Evolutionary conservation across 1,140 invertebrate genomes (phyloP), one percentile per base, ranked within the genome.

Genomic region (Metopolophium dirhodum): DNA sequence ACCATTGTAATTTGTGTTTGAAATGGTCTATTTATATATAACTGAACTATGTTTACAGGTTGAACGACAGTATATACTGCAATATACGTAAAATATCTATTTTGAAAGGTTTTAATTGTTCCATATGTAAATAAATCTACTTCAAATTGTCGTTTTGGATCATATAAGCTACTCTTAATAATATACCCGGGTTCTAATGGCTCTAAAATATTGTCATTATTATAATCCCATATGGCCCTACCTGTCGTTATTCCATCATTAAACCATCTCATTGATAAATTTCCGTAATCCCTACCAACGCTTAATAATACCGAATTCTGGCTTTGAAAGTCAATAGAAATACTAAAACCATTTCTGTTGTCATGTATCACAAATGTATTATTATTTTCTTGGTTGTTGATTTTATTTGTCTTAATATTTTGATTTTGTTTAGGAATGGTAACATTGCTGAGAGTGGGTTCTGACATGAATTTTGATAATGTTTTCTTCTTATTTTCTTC

Each of bases 321-420:
- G 49, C 47, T 86, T 57, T 93, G 49, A 85, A 86, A 93, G n/a
- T 86, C 35, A 41, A 93, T 45, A 54, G 91, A 93, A 45, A 93
- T 83, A 20, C 91, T 93, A 57, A 93, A 57, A 22, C 35, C 91
- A 57, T 93, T 86, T 54, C 20, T 57, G 82, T 93, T 93, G 35
- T 93, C 91, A 45, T 93, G 91, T 57, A 93, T 93, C 30, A 93
- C 51, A 51, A 93, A 93, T 45, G 35, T 93, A 54, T 86, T 93
- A 83, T 83, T 83, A 41, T 45, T 86, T 22, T 85, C 35, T 93
- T 83, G 68, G 30, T 85, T 51, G 41, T 86, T 85, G n/a, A 45
- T 85, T 54, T 37, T 54, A 57, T 86, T 86, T 8, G 30, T 85
- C 8, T 57, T n/a, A 54, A 41, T 51, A 51, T n/a, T n/a, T 85